phyloP scores from a whole-genome alignment of 1,140 invertebrate genomes.

The Trichonephila clavipes region DNA sequence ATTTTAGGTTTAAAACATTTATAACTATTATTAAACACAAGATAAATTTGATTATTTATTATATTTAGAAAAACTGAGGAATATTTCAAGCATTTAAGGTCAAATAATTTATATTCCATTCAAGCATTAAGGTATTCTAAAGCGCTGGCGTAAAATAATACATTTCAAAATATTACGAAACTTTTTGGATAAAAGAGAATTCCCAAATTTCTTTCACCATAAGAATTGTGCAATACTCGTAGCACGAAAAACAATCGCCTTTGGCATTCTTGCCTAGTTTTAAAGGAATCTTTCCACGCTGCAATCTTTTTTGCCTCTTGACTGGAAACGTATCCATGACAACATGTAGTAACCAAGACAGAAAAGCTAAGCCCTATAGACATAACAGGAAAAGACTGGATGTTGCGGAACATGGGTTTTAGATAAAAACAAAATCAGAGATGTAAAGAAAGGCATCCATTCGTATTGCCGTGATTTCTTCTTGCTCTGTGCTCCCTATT shows the following conservation, averaged over 20 bases:
- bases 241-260: constrained; percentile 18
- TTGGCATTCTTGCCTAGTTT: constrained; percentile 34
- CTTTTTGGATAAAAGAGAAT: background rate
- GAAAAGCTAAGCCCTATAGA: constrained; percentile 1
- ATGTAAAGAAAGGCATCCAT: background rate
- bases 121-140: background rate
- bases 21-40: no score
- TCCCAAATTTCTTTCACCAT: background rate
- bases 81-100: no score
- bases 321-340: constrained; percentile 22
- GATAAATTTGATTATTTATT: no score
- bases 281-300: constrained; percentile 1
- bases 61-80: no score
- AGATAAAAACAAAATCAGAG: background rate
- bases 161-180: background rate
- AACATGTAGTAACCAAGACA: background rate
- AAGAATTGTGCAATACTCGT: background rate
- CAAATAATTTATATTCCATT: background rate
- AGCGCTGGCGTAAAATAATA: background rate
- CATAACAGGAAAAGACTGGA: background rate
- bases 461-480: background rate
- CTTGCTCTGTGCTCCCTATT: background rate
- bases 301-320: background rate
- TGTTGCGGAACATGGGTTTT: background rate
- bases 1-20: no score